Base-by-base conservation (phyloP, 1,140 invertebrate species). In the Hylaeus anthracinus region DNA sequence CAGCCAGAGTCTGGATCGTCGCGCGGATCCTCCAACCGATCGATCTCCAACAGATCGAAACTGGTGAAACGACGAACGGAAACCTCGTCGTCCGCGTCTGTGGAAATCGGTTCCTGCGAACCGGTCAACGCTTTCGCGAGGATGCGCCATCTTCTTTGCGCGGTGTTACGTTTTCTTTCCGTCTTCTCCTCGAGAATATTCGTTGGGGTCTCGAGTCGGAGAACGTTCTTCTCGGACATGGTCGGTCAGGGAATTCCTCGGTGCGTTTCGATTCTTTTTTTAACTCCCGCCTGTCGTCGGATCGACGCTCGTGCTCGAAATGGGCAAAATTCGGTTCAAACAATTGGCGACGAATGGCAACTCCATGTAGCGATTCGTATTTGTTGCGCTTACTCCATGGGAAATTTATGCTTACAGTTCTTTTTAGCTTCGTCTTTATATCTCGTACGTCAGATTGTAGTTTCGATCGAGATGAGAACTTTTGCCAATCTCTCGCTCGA, bases 61-160 rank as follows among this genome's bases (percentile, higher is more conserved):
- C 93, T 94, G 39, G 94, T 94, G 84, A 95, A 95, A 69, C 95
- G 90, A 5, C 95, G 92, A 3, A 95, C 93, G 3, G 95, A 95
- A 65, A 94, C 94, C 77, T 94, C 93, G 82, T 92, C 93, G 81
- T 92, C 90, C 82, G 15, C 14, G 37, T 94, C 84, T 79, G 93
- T 84, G 82, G 89, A 72, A 86, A 88, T 76, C 83, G 90, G 78
- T 74, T 92, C 90, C 85, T 89, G 83, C 8, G 90, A 89, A 56
- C 94, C 94, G 53, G 93, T 94, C 79, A 97, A 88, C 58, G 96
- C 96, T 71, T 95, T 95, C 15, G 96, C 96, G 73, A 97, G 92
- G 15, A 97, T 94, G 45, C 94, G 94, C 96, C 96, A 97, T 86
- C 96, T 94, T 83, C 95, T 94, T 72, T 95, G 94, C 5, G 96